These are phyloP conservation scores for Dipodomys spectabilis DNA, from an alignment of 2,113 vertebrate species.

Conservation along the genomic window DNA sequence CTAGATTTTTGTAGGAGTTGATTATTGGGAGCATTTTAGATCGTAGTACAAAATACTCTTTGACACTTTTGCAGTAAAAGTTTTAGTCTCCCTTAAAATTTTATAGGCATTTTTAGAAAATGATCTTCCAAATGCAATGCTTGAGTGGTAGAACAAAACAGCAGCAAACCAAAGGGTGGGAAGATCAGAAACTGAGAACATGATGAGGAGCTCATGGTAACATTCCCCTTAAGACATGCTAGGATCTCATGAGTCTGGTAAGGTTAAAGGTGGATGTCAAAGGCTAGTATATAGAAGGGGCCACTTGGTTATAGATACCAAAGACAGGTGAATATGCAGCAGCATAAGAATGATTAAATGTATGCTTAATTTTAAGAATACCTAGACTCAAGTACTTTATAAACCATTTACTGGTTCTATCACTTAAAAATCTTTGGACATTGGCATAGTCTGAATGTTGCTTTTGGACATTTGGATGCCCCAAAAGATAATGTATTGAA, in stretches of 20 bases:
- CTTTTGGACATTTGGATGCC: no score
- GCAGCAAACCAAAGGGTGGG: not conserved
- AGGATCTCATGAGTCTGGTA: not conserved
- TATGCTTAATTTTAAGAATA: not conserved
- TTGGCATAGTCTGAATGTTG: not conserved
- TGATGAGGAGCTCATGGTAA: no score
- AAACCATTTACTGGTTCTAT: not conserved
- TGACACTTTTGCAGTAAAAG: slow-evolving; percentile 50
- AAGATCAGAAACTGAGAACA: not conserved
- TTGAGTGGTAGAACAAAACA: not conserved
- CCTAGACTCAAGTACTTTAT: not conserved
- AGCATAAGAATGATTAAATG: not conserved
- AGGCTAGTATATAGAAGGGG: not conserved
- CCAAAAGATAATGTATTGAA: not conserved
- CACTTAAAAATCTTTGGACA: not conserved
- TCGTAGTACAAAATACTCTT: slow-evolving; percentile 42
- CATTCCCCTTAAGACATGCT: not conserved
- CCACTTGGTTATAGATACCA: not conserved
- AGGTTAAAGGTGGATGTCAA: not conserved
- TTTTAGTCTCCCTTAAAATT: slow-evolving; percentile 10
- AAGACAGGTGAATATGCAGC: not conserved
- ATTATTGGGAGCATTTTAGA: slow-evolving; percentile 30
- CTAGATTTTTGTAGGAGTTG: slow-evolving; percentile 40
- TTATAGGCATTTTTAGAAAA: slow-evolving; percentile 36
- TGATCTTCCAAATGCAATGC: slow-evolving; percentile 7